A percentile compares a stretch with the other conserved stretches of the same genome.
phyloP scores from a whole-genome alignment of 2,113 vertebrate species.

The Heterocephalus glaber region DNA sequence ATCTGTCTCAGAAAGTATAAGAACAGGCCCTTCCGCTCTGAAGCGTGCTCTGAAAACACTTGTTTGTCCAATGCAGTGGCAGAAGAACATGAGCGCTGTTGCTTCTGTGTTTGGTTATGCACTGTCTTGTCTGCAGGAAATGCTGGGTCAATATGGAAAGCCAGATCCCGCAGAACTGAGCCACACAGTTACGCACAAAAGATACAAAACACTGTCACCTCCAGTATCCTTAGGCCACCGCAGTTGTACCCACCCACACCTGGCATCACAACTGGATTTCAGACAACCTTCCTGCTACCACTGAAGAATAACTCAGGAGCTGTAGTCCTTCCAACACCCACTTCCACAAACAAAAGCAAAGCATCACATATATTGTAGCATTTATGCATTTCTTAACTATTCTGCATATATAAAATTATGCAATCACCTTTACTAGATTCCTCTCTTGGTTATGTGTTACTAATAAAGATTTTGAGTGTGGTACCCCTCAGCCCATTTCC shows the following conservation, averaged over 20 bases:
- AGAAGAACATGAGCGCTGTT: accelerated
- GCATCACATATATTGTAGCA: accelerated
- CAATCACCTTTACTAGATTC: not conserved
- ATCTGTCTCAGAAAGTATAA: not conserved
- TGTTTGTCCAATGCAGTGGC: not conserved
- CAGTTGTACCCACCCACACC: not conserved
- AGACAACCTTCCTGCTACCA: not conserved
- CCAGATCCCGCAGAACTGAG: accelerated
- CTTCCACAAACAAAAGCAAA: not conserved
- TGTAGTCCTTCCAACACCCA: accelerated
- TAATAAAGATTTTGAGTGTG: not conserved
- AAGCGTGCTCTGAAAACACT: not conserved
- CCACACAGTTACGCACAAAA: accelerated
- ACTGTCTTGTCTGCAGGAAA: not conserved
- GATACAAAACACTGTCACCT: accelerated
- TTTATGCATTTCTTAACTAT: not conserved
- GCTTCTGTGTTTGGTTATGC: not conserved
- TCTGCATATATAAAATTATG: accelerated
- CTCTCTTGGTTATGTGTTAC: not conserved
- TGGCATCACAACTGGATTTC: not conserved
- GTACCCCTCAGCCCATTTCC: not conserved
- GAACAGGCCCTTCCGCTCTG: not conserved
- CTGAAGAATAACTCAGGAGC: not conserved
- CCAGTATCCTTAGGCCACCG: not conserved
- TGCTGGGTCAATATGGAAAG: not conserved